Conservation (phyloP, 2,888 invertebrate species). For the Baccha elongata region DNA sequence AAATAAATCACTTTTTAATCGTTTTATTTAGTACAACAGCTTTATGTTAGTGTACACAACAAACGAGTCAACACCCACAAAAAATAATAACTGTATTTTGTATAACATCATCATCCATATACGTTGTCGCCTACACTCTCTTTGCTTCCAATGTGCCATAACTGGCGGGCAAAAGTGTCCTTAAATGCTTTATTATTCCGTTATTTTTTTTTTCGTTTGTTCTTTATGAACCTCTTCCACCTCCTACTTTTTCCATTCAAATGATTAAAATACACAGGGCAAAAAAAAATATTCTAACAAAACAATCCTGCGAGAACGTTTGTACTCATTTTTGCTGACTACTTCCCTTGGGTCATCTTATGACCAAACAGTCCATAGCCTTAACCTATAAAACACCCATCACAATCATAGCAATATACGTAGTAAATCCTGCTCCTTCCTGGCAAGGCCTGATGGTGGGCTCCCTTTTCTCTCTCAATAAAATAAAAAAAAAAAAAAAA, state of each 20-base stretch:
- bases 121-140: conserved; percentile 31
- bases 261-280: conserved; percentile 33
- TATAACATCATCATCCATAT: conserved; percentile 1
- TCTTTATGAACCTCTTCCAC: not conserved
- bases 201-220: conserved; percentile 4
- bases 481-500: conserved; percentile 21
- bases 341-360: conserved; percentile 66
- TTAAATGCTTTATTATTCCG: conserved; percentile 58
- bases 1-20: conserved; percentile 40
- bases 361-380: conserved; percentile 53
- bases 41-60: not conserved
- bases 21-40: conserved; percentile 21
- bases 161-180: conserved; percentile 38
- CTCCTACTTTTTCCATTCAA: conserved; percentile 24
- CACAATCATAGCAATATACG: conserved; percentile 24
- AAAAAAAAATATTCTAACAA: conserved; percentile 35
- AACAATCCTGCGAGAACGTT: conserved; percentile 57
- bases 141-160: conserved; percentile 35
- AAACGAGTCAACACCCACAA: conserved; percentile 2
- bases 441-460: conserved; percentile 1
- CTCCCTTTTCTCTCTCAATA: conserved; percentile 16
- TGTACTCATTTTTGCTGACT: conserved; percentile 62
- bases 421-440: conserved; percentile 4
- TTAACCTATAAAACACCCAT: conserved; percentile 41
- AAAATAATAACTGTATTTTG: conserved; percentile 15